These are phyloP conservation scores for Coreoperca whiteheadi DNA, from an alignment of 2,113 vertebrate species.

Conservation along the genomic window DNA sequence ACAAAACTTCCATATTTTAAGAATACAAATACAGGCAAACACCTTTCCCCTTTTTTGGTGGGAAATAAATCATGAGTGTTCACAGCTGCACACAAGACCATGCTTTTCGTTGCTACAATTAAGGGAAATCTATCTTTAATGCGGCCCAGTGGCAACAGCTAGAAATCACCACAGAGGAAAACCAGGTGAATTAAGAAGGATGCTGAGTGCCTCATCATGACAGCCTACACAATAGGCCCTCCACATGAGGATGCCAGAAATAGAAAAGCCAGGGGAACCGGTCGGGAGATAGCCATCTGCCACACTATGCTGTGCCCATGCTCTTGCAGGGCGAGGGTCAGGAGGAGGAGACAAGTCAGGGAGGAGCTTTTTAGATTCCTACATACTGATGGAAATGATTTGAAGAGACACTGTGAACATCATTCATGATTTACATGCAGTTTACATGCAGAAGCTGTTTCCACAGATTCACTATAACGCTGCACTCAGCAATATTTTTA, in stretches of 20 bases:
- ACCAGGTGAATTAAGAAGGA: slow-evolving; percentile 48
- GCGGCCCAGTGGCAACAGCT: slow-evolving; percentile 13
- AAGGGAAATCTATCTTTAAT: background rate
- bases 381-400: slow-evolving; percentile 6
- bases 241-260: slow-evolving; percentile 16
- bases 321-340: slow-evolving; percentile 41
- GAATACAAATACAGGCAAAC: background rate
- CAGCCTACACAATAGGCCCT: slow-evolving; percentile 41
- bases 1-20: no score
- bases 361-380: slow-evolving; percentile 32
- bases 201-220: background rate
- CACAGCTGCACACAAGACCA: background rate
- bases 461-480: no score
- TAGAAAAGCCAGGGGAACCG: slow-evolving; percentile 45
- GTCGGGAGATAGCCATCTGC: slow-evolving; percentile 53
- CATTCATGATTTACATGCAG: background rate
- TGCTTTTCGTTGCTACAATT: background rate
- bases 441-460: no score
- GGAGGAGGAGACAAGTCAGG: slow-evolving; percentile 4
- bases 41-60: background rate
- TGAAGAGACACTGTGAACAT: background rate
- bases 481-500: no score
- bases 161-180: slow-evolving; percentile 10
- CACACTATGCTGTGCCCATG: background rate
- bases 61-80: background rate